Evolutionary conservation across 1,140 invertebrate species (phyloP), one percentile per base, ranked within the genome.

Genomic region (Drosophila lacteicornis): DNA sequence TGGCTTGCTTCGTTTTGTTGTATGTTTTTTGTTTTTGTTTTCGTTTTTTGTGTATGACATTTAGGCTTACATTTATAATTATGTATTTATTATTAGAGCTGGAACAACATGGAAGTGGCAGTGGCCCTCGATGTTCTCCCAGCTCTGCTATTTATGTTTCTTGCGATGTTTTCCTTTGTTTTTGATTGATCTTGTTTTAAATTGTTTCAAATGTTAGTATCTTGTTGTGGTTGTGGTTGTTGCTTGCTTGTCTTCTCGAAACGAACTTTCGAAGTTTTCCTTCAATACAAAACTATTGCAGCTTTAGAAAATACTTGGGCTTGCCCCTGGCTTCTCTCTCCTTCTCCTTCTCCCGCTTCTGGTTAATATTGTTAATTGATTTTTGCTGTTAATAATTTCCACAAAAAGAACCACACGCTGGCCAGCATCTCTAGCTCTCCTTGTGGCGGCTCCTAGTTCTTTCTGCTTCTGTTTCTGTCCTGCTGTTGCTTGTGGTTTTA

Each of bases 271-370:
- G 51, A 49, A 56, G 53, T 62, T 59, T 75, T 84, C 49, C 36
- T 85, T 51, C 42, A 90, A 75, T 85, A 79, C 75, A 85, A 91
- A 83, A 75, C 62, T 82, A 91, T 90, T 80, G 71, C 79, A 90
- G 63, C 69, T 61, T 82, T 82, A 59, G 70, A 82, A 86, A 86
- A 86, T 83, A 71, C 73, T 77, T 76, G 47, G 55, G 50, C 61
- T 25, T 49, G 47, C 62, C 47, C 46, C 9, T 33, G 8, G 19
- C 47, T 42, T 40, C 11, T 33, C 33, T 47, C 50, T 38, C 36
- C 5, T 27, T 33, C 19, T 22, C 40, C 30, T 53, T 43, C 33
- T 36, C 9, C 33, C 25, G 46, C 1, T 42, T 63, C 19, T 51
- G 53, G 15, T 61, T 62, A 63, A 66, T 63, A 40, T 49, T 65